Evolutionary conservation across 2,797 vertebrate genomes (phyloP), one percentile per base, ranked within the genome.

Genomic region (Ctenochaetus hawaiiensis): DNA sequence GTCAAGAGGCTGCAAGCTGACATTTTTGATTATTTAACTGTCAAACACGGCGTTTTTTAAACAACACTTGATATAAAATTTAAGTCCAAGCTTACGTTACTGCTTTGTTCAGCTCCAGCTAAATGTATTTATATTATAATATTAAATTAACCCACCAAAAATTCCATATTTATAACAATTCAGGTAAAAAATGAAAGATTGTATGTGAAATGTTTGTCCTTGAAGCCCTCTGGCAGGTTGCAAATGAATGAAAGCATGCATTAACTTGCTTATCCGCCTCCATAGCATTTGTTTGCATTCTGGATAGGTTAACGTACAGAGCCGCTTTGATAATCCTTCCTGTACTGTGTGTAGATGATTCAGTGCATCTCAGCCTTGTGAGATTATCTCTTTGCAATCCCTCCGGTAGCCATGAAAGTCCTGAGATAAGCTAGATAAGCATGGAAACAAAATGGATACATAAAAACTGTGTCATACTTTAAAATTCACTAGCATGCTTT

Each of bases 351-450:
- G 14, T n/a, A 41, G 58, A 69, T 37, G 71, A 68, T 58, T 76
- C 67, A 12, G 14, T 34, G 17, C 48, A 73, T 82, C 69, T 72
- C 72, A 4, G 51, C 59, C 47, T 23, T 23, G 39, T 30, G 43
- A 77, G 84, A 86, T 89, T 68, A 90, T 85, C 77, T 13, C 6
- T 52, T 0, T 22, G n/a, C 61, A 77, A 81, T 84, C 75, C 72
- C 78, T 52, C 49, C 3, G 12, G 66, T 61, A n/a, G 34, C 69
- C 60, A 22, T 51, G 51, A 52, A 59, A 60, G 43, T 26, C 58
- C 17, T 0, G 16, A 63, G 61, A 76, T 76, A 53, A 78, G 14
- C 1, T 5, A 20, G 41, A 67, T 18, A 54, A 67, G 57, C 34
- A 66, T 37, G n/a, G 14, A 67, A 71, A 71, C 11, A 23, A 26